A percentile compares a stretch with the other conserved stretches of the same genome.
These are phyloP conservation scores for Leptestheria dahalacensis DNA, from an alignment of 1,140 invertebrate species.

Conservation along the genomic window DNA sequence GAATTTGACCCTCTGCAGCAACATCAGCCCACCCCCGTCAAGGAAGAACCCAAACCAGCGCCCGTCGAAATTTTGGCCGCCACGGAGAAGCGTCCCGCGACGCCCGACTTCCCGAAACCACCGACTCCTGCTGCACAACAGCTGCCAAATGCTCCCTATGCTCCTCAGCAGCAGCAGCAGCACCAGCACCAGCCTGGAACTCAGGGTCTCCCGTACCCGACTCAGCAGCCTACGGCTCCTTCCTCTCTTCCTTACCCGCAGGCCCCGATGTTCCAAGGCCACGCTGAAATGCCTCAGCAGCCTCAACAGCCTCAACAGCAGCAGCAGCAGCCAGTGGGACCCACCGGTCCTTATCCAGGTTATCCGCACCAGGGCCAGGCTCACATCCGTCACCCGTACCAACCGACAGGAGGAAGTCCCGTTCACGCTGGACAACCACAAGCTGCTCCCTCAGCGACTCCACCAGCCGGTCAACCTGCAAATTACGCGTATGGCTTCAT, in stretches of 20 bases:
- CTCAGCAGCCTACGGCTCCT: constrained; percentile 6
- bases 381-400: not conserved
- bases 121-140: not conserved
- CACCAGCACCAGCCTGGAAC: not conserved
- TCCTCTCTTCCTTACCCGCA: constrained; percentile 3
- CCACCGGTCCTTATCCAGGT: not conserved
- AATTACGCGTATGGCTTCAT: not conserved
- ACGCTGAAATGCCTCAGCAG: not conserved
- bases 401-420: not conserved
- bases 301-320: not conserved
- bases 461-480: not conserved
- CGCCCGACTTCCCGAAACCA: not conserved
- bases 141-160: not conserved
- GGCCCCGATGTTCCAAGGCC: not conserved
- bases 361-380: not conserved
- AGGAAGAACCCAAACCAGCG: not conserved
- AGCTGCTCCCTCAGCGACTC: not conserved
- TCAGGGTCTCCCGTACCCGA: not conserved
- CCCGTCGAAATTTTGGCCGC: not conserved
- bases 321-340: not conserved
- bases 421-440: not conserved
- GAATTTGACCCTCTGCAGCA: constrained; percentile 13
- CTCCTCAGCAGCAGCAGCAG: not conserved
- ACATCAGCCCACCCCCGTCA: not conserved
- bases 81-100: not conserved